Percentiles rank a stretch among this genome's conserved stretches.
These are phyloP conservation scores for Oryzias sinensis DNA, from an alignment of 2,797 vertebrate species.

Conservation along the genomic window DNA sequence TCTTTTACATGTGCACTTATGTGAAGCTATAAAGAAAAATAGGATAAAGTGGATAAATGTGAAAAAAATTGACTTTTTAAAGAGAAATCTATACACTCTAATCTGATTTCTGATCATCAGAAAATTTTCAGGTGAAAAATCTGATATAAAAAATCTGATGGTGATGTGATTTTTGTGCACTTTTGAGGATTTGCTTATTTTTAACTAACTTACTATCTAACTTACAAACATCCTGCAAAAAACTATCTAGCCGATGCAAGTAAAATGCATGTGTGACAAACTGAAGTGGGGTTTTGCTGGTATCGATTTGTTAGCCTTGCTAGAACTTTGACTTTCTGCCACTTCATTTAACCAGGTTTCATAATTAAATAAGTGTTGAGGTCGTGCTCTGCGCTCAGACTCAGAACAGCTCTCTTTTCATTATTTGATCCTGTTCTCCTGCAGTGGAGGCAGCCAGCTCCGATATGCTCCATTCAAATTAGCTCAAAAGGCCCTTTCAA, in stretches of 20 bases:
- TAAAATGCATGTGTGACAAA: slow-evolving; percentile 15
- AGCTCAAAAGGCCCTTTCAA: slow-evolving; percentile 28
- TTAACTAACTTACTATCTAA: too few relatives aligned
- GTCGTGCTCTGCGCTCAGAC: slow-evolving; percentile 10
- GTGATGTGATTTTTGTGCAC: too few relatives aligned
- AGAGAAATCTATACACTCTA: too few relatives aligned
- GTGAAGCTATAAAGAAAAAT: too few relatives aligned
- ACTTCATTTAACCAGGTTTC: slow-evolving; percentile 35
- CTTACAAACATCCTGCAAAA: neutral
- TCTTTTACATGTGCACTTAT: too few relatives aligned
- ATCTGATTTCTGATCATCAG: too few relatives aligned
- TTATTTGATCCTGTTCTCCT: slow-evolving; percentile 14
- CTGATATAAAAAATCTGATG: too few relatives aligned
- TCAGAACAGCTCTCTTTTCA: slow-evolving; percentile 14
- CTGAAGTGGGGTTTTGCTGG: slow-evolving; percentile 30
- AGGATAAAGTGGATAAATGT: too few relatives aligned
- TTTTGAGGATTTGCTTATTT: neutral
- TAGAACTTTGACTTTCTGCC: slow-evolving; percentile 58
- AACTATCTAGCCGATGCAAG: neutral
- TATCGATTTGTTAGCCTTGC: slow-evolving; percentile 56
- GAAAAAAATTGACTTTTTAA: too few relatives aligned
- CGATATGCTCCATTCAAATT: slow-evolving; percentile 25
- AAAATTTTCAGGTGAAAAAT: too few relatives aligned
- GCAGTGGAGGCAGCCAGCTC: neutral
- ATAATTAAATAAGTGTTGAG: slow-evolving; percentile 46